Conservation (phyloP, 2,113 vertebrate species). For the Psittacara wagleri region DNA sequence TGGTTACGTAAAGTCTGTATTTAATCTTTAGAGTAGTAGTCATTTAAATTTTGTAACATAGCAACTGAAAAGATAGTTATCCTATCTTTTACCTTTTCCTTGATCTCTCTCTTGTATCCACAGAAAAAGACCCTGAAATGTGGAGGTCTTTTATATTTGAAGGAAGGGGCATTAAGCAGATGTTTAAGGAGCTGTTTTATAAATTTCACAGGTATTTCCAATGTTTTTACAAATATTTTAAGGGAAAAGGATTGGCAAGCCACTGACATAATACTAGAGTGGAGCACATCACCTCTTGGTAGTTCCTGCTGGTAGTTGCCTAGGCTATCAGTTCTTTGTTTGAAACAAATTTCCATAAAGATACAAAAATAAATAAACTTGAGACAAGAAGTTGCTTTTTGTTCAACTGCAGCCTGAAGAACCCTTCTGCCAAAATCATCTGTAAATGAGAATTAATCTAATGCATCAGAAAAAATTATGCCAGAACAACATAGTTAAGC, state of each 20-base stretch:
- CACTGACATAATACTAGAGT: not conserved
- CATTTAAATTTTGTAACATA: conserved; percentile 3
- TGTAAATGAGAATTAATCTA: not conserved
- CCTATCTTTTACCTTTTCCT: conserved; percentile 7
- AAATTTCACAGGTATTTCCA: conserved; percentile 52
- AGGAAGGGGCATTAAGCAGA: conserved; percentile 62
- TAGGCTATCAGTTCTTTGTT: not conserved
- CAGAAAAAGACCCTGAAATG: not conserved
- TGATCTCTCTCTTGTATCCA: not conserved
- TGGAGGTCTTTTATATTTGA: conserved; percentile 30
- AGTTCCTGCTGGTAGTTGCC: not conserved
- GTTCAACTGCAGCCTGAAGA: conserved; percentile 23
- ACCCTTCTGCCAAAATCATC: not conserved
- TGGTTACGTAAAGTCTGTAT: conserved; percentile 46
- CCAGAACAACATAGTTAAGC: not conserved
- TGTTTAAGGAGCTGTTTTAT: conserved; percentile 64
- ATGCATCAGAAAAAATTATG: not conserved
- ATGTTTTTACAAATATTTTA: conserved; percentile 56
- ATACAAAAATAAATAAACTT: not conserved
- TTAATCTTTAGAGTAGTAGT: conserved; percentile 11
- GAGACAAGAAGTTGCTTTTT: not conserved
- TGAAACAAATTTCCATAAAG: conserved; percentile 5
- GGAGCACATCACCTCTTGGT: not conserved
- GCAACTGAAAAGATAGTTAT: not conserved
- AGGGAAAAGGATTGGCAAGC: conserved; percentile 48